phyloP scores from a whole-genome alignment of 2,797 vertebrate species.

The Halcyon chelicuti region DNA sequence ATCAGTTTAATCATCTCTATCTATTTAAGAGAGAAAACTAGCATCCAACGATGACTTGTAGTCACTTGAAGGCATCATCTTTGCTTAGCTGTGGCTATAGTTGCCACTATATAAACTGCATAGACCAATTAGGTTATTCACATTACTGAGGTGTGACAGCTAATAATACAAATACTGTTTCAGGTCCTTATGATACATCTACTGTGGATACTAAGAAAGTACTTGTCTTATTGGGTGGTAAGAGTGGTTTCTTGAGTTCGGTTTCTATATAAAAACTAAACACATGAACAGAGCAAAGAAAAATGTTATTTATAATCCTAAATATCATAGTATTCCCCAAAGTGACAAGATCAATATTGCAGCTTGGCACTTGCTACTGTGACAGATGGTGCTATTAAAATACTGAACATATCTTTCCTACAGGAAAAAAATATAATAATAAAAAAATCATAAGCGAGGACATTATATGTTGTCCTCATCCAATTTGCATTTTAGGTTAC shows the following conservation, averaged over 20 bases:
- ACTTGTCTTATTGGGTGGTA: conserved; percentile 12
- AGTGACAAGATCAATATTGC: conserved; percentile 81
- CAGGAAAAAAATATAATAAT: neutral
- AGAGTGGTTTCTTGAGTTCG: conserved; percentile 20
- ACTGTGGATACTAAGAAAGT: neutral
- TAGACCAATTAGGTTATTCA: neutral
- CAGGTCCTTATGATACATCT: neutral
- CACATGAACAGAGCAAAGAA: conserved; percentile 53
- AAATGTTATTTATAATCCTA: conserved; percentile 78
- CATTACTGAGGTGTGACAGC: neutral
- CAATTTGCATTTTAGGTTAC: conserved; percentile 46
- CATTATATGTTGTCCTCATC: neutral
- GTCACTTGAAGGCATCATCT: neutral
- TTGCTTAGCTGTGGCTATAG: neutral
- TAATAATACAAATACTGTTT: neutral
- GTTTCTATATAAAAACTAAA: conserved; percentile 42
- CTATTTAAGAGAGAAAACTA: neutral
- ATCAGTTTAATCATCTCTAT: neutral
- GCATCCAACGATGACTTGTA: neutral
- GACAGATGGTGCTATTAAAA: conserved; percentile 80
- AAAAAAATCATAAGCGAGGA: neutral
- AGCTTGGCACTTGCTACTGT: conserved; percentile 59
- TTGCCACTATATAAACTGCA: neutral
- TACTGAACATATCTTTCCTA: conserved; percentile 53
- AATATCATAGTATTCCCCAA: conserved; percentile 77